Base-by-base conservation (phyloP, 2,113 vertebrate species). In the Carassius gibelio region DNA sequence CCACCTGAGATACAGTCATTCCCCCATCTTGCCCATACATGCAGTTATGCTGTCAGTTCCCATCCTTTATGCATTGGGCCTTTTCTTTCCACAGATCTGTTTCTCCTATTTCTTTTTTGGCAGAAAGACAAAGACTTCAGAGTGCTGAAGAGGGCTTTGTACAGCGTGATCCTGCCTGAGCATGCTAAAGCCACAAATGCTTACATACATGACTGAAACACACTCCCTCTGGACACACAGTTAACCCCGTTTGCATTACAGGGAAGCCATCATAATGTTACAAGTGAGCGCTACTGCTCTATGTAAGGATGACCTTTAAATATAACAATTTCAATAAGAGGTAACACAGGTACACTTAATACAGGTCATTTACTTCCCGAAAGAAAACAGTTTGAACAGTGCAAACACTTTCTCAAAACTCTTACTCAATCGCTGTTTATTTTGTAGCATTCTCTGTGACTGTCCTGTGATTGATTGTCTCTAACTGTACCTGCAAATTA, bases 1-100 rank as follows among this genome's bases (percentile, higher is more conserved):
- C 93, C 93, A 94, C 93, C 92, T 83, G 87, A 91, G 92, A 92
- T 91, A 82, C 91, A 94, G 89, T 92, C 90, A 92, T 93, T 93
- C 91, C 88, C 68, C 90, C 90, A 91, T 89, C 93, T 90, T 94
- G 94, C 87, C 94, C 87, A 50, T 91, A 94, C 94, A 93, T 68
- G 94, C 84, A 92, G 92, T 91, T 92, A 91, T 86, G 87, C 79
- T 88, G 90, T 85, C 91, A 91, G 89, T 84, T 91, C 83, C 90
- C 88, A 84, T 75, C 85, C 90, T 89, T 85, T 91, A 92, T 93
- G 92, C 92, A 89, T 85, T 83, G 89, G 62, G 68, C 21, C 50
- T 59, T 83, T 83, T 72, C 81, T 83, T 72, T 72, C 68, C 81
- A 72, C 48, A n/a, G 23, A 34, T 83, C 48, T 48, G 71, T 74